Evolutionary conservation across 2,888 invertebrate genomes (phyloP).

Genomic region (Amiota mariae): DNA sequence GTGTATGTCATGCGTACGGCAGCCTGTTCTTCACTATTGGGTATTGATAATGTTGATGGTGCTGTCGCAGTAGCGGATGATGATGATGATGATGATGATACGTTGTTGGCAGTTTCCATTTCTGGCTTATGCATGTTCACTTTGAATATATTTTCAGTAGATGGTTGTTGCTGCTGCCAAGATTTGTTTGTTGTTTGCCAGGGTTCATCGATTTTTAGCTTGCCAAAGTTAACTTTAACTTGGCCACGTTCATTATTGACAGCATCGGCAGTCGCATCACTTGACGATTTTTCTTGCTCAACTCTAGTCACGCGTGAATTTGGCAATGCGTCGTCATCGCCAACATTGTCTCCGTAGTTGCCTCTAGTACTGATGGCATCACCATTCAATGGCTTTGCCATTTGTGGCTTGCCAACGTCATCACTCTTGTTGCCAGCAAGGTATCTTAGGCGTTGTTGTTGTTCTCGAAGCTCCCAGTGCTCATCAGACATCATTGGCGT

Average conservation of each 20-base stretch:
- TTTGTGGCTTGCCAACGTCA: slow-evolving; percentile 25
- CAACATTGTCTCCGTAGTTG: slow-evolving; percentile 2
- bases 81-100: neutral
- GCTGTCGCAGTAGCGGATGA: neutral
- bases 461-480: slow-evolving; percentile 34
- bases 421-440: slow-evolving; percentile 20
- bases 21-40: neutral
- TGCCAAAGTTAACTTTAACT: neutral
- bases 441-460: slow-evolving; percentile 21
- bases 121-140: neutral
- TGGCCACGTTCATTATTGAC: slow-evolving; percentile 55
- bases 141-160: slow-evolving; percentile 47
- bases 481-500: slow-evolving; percentile 42
- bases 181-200: slow-evolving; percentile 14
- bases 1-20: slow-evolving; percentile 1
- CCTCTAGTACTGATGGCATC: neutral
- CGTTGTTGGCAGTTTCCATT: slow-evolving; percentile 44
- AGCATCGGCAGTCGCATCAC: slow-evolving; percentile 52
- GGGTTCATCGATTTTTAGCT: slow-evolving; percentile 18
- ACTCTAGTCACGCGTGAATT: slow-evolving; percentile 63
- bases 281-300: slow-evolving; percentile 65
- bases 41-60: neutral
- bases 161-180: slow-evolving; percentile 34
- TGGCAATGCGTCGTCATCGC: slow-evolving; percentile 48
- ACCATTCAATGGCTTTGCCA: slow-evolving; percentile 7